phyloP scores from a whole-genome alignment of 2,888 invertebrate species.

The Eupithecia pulchellata region DNA sequence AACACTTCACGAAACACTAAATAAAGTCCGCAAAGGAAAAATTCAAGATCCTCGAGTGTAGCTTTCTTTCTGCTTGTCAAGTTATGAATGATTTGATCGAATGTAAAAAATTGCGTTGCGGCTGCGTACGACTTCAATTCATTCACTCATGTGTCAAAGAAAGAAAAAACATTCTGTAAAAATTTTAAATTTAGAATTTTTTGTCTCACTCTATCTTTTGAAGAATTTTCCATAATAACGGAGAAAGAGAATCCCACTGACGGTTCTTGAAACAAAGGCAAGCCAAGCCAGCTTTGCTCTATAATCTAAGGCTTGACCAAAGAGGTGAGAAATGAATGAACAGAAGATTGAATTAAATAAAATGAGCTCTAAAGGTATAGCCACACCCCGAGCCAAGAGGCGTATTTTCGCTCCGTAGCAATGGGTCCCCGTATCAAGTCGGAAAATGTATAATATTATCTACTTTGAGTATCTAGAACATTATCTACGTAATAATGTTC shows the following conservation, averaged over 20 bases:
- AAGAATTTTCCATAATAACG: not conserved
- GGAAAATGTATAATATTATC: no score
- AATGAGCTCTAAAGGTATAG: no score
- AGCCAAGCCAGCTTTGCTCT: no score
- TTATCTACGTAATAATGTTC: no score
- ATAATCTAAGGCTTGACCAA: no score
- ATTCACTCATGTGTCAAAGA: slow-evolving; percentile 31
- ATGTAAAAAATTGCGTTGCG: slow-evolving; percentile 11
- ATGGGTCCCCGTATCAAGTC: no score
- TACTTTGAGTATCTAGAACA: no score
- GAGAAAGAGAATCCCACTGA: not conserved
- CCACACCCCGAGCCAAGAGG: no score
- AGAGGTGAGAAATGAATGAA: not conserved
- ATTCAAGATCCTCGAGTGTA: slow-evolving; percentile 14
- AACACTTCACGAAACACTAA: slow-evolving; percentile 34
- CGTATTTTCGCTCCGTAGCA: no score
- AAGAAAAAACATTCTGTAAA: slow-evolving; percentile 54
- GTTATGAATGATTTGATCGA: not conserved
- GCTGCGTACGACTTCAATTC: slow-evolving; percentile 1
- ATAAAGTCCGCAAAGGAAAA: slow-evolving; percentile 9
- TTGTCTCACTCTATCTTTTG: slow-evolving; percentile 21
- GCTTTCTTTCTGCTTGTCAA: slow-evolving; percentile 10
- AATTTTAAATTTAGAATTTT: slow-evolving; percentile 62
- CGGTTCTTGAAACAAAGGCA: no score
- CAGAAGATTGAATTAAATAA: no score